Conservation (phyloP, 1,140 invertebrate species). For the Octopus bimaculoides region DNA sequence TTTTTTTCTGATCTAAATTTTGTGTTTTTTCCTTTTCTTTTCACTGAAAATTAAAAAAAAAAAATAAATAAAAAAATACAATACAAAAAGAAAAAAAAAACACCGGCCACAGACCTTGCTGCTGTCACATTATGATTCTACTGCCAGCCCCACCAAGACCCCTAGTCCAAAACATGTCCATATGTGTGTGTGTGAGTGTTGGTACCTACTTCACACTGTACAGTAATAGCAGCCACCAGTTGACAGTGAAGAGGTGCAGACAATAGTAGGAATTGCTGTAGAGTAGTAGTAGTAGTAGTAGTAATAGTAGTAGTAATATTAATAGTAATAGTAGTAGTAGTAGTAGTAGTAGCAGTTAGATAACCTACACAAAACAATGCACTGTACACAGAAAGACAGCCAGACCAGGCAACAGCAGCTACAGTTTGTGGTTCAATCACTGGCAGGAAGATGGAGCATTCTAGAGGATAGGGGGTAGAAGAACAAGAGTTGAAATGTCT, state of each 20-base stretch:
- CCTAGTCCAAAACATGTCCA: not conserved
- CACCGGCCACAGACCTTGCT: constrained; percentile 5
- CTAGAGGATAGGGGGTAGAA: not conserved
- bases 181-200: not conserved
- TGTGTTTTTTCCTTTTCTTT: too few relatives aligned
- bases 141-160: not conserved
- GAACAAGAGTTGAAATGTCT: constrained; percentile 2
- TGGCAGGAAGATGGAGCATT: constrained; percentile 10
- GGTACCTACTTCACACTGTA: not conserved
- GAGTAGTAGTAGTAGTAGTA: constrained; percentile 1
- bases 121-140: not conserved
- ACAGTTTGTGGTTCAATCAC: constrained; percentile 8
- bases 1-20: too few relatives aligned
- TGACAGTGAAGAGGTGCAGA: constrained; percentile 6
- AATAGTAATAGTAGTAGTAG: not conserved
- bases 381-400: constrained; percentile 11
- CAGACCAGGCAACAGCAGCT: constrained; percentile 9
- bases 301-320: not conserved
- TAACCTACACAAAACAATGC: constrained; percentile 16
- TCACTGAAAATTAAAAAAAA: too few relatives aligned
- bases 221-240: not conserved
- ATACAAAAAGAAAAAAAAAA: not conserved
- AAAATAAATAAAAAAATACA: too few relatives aligned
- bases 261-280: not conserved
- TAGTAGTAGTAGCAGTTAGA: constrained; percentile 8